Evolutionary conservation across 1,140 invertebrate species (phyloP).

Genomic region (Mizuhopecten yessoensis): DNA sequence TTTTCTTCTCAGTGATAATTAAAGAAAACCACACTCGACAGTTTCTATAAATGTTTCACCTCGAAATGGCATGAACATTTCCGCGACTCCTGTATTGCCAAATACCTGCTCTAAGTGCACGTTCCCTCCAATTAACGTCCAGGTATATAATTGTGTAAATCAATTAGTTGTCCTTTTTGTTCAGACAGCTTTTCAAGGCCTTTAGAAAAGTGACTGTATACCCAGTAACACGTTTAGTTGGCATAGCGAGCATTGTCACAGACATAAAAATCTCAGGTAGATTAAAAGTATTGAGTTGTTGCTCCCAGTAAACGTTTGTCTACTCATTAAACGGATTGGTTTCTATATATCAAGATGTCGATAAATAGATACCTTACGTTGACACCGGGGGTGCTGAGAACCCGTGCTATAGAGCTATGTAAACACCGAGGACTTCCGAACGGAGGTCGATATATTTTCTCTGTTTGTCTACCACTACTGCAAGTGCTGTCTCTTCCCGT

Average conservation of each 20-base stretch:
- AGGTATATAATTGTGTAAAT: background rate
- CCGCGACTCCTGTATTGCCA: background rate
- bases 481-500: background rate
- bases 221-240: background rate
- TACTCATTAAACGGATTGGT: constrained; percentile 4
- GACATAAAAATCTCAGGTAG: background rate
- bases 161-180: background rate
- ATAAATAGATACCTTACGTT: constrained; percentile 14
- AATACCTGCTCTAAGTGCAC: background rate
- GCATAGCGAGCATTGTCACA: background rate
- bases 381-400: background rate
- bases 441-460: constrained; percentile 1
- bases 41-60: background rate
- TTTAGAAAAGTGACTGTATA: background rate
- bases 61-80: background rate
- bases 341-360: background rate
- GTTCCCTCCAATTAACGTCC: background rate
- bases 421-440: constrained; percentile 21
- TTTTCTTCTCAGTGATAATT: constrained; percentile 4
- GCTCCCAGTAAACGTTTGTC: background rate
- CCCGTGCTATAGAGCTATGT: background rate
- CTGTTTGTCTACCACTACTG: constrained; percentile 22
- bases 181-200: background rate
- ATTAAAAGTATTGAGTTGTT: background rate
- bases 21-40: background rate